Base-by-base conservation (phyloP, 1,140 invertebrate genomes). In the Atta cephalotes region DNA sequence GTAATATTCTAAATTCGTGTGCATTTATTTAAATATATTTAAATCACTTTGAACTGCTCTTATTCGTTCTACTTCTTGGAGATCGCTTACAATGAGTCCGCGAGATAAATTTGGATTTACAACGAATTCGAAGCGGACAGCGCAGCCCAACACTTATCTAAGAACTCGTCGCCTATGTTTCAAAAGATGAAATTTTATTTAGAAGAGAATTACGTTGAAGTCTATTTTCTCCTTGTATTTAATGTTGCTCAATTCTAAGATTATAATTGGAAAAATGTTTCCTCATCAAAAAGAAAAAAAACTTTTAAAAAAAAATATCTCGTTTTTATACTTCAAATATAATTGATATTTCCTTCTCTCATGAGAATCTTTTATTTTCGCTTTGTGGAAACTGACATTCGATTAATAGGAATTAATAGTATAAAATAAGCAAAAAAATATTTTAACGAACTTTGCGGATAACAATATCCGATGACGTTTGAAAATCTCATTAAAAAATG, bases 61-160 rank as follows among this genome's bases (percentile, higher is more conserved):
- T n/a, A 28, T 5, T 45, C 16, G 65, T n/a, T 60, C 68, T 18
- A 25, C 28, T 84, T 63, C 80, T 74, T 7, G 25, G 21, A 76
- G 18, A 45, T 35, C 18, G 56, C 9, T 49, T 51, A 31, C 68
- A 60, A 82, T 62, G 80, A 82, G 80, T 16, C 4, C 25, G 31
- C 14, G 25, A 49, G 70, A 76, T 84, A 84, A 76, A 84, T 76
- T 63, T 84, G 70, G 80, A 74, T 28, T 18, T 76, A 76, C 60
- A 25, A 31, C 14, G 70, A 76, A 84, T 39, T 12, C 39, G 39
- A 70, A 18, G 14, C 12, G 56, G 14, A 51, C 25, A 51, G 35
- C 10, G n/a, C 3, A 14, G 9, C 7, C 28, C 45, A 18, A 16
- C 18, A 35, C 16, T 62, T 31, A 62, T 45, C 51, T n/a, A 25